Percentiles rank a stretch among this genome's conserved stretches.
These are phyloP conservation scores for Pogonocichla stellata DNA, from an alignment of 2,113 vertebrate genomes.

Conservation along the genomic window DNA sequence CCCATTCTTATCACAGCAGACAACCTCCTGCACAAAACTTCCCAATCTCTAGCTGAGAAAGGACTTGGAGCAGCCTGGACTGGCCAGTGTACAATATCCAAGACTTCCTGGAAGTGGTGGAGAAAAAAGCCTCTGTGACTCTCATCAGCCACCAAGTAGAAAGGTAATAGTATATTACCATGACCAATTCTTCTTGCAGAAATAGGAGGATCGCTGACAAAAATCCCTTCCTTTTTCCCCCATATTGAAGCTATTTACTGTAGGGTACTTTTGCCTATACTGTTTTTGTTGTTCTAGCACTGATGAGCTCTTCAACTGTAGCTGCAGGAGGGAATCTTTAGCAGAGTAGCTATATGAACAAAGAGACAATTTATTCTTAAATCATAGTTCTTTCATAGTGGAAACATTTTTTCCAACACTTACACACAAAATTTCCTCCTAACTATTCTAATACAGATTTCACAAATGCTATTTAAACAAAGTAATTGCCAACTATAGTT, in stretches of 20 bases:
- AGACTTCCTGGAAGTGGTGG: not conserved
- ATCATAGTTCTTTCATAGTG: not conserved
- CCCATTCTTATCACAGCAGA: not conserved
- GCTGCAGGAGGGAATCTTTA: not conserved
- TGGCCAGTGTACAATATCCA: not conserved
- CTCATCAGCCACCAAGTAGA: not conserved
- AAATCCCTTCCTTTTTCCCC: not conserved
- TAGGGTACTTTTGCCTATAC: not conserved
- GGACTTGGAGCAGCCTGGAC: not conserved
- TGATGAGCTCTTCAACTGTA: not conserved
- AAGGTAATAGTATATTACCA: not conserved
- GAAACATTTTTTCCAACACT: not conserved
- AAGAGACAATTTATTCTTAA: not conserved
- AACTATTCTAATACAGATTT: conserved; percentile 19
- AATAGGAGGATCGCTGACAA: not conserved
- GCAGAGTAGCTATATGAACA: not conserved
- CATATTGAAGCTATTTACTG: not conserved
- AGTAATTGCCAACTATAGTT: not conserved
- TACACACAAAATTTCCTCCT: not conserved
- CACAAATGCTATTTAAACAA: conserved; percentile 42
- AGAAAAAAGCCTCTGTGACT: not conserved
- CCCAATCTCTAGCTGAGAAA: not conserved
- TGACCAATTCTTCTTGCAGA: not conserved
- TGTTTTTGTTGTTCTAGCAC: not conserved
- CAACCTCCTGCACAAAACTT: not conserved